These are phyloP conservation scores for Lysandra coridon DNA, from an alignment of 2,888 invertebrate genomes.

Conservation along the genomic window DNA sequence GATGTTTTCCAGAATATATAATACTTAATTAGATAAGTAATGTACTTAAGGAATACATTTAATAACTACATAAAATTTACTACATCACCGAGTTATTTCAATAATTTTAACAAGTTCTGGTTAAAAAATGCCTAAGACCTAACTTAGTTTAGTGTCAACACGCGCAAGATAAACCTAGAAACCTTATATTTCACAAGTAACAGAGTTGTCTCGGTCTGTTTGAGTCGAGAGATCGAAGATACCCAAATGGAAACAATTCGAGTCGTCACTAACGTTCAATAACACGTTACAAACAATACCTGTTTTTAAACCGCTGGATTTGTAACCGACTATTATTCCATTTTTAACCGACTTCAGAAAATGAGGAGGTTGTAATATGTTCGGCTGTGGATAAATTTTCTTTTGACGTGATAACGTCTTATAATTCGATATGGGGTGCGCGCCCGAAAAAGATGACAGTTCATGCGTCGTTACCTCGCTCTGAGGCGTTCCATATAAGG, in stretches of 20 bases:
- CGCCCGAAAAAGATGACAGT: no score
- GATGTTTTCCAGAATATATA: not conserved
- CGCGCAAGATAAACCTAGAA: not conserved
- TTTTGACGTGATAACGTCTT: no score
- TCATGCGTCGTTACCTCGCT: no score
- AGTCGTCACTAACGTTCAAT: not conserved
- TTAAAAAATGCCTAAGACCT: no score
- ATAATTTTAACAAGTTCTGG: no score
- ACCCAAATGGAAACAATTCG: conserved; percentile 13
- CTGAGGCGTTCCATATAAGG: no score
- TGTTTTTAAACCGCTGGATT: not conserved
- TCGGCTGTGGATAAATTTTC: no score
- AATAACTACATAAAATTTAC: not conserved
- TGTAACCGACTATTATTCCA: not conserved
- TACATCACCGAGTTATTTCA: no score
- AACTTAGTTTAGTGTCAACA: not conserved
- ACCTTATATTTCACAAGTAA: conserved; percentile 17
- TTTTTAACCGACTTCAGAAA: no score
- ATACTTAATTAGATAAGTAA: not conserved
- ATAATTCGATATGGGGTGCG: no score
- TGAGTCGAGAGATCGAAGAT: conserved; percentile 19
- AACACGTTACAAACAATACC: not conserved
- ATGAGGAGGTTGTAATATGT: no score
- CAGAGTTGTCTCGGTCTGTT: conserved; percentile 22
- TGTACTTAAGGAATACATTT: not conserved